Evolutionary conservation across 2,888 invertebrate species (phyloP).

Genomic region (Coelopa pilipes): DNA sequence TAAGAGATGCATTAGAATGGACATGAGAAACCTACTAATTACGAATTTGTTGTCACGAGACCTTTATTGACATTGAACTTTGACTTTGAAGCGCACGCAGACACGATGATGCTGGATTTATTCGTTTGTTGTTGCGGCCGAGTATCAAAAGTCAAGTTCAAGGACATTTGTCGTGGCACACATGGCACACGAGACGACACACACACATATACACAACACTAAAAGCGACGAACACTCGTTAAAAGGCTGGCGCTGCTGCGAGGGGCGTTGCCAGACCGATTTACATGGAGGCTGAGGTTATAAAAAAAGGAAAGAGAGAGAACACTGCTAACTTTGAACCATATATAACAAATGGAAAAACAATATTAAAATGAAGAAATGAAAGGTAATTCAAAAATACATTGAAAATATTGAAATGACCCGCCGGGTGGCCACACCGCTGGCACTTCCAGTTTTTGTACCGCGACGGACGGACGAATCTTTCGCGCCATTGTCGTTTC

Average conservation of each 20-base stretch:
- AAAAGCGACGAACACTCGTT: not conserved
- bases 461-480: too few relatives aligned
- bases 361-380: too few relatives aligned
- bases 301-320: not conserved
- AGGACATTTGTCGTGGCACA: not conserved
- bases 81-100: conserved; percentile 5
- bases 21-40: too few relatives aligned
- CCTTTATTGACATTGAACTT: conserved; percentile 27
- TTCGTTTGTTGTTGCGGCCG: not conserved
- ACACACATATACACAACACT: not conserved
- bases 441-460: too few relatives aligned
- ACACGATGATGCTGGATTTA: too few relatives aligned
- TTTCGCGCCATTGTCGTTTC: too few relatives aligned
- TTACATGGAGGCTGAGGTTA: too few relatives aligned
- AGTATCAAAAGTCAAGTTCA: conserved; percentile 13
- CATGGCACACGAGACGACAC: not conserved
- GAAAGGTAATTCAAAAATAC: too few relatives aligned
- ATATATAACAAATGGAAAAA: not conserved
- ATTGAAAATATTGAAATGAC: too few relatives aligned
- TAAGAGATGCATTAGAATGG: too few relatives aligned
- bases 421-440: too few relatives aligned
- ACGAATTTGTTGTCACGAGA: not conserved
- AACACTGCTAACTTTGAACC: not conserved
- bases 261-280: too few relatives aligned
- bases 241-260: not conserved